phyloP scores from a whole-genome alignment of 53 echinoderm and acorn worm genomes.

The Holothuria leucospilota region DNA sequence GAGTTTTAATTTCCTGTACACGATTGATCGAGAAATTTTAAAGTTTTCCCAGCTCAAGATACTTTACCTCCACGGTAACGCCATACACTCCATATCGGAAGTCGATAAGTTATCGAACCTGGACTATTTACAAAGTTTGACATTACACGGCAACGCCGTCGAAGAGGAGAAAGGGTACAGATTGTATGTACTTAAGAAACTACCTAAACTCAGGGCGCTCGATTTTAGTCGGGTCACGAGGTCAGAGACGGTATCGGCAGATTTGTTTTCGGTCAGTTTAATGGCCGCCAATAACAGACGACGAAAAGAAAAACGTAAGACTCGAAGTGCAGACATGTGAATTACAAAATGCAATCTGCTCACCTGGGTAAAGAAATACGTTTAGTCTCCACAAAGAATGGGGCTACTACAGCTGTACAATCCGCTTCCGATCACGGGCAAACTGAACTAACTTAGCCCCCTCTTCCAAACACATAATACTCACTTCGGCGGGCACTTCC shows the following conservation, averaged over 20 bases:
- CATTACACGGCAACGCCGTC: constrained; percentile 87
- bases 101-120: constrained; percentile 75
- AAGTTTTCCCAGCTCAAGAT: constrained; percentile 84
- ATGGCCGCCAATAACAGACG: neutral
- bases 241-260: constrained; percentile 71
- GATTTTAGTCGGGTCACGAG: constrained; percentile 90
- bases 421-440: too few species aligned
- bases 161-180: constrained; percentile 79
- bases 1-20: constrained; percentile 83
- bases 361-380: too few species aligned
- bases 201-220: constrained; percentile 81
- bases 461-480: too few species aligned
- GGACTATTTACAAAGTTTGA: constrained; percentile 69
- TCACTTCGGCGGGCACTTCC: too few species aligned
- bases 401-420: too few species aligned
- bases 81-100: constrained; percentile 71
- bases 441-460: too few species aligned
- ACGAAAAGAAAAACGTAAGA: neutral
- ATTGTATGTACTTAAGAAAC: constrained; percentile 69
- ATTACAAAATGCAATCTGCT: neutral
- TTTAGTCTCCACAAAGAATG: too few species aligned
- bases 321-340: constrained; percentile 7
- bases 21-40: constrained; percentile 75
- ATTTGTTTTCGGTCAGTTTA: constrained; percentile 10
- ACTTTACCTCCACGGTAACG: constrained; percentile 95